Base-by-base conservation (phyloP, 2,113 vertebrate species). In the Chaetops frenatus region DNA sequence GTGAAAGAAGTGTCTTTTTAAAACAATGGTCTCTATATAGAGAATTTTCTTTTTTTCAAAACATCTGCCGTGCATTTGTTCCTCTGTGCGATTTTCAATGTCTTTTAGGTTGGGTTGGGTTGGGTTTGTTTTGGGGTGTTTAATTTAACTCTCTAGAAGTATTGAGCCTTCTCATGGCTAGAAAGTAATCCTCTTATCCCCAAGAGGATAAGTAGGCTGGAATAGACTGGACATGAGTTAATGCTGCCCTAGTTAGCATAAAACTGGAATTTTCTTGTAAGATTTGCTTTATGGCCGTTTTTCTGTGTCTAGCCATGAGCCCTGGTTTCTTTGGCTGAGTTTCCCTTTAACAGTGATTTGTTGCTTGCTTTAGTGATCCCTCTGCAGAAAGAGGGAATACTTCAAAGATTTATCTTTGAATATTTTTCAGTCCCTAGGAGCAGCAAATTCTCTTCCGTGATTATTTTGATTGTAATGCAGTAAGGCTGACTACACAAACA, bases 241-340 rank as follows among this genome's bases (percentile, higher is more conserved):
- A 88, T 88, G 66, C 71, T 91, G 62, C 51, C 54, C 67, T 88
- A 56, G 62, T 91, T 82, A 95, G 54, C 62, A 47, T 69, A 69
- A 88, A 92, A 73, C 47, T 77, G 87, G 73, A 88, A 82, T 91
- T 95, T 88, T 73, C 87, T 78, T 81, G 6, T 20, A 81, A 86
- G 60, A 36, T 40, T 92, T 94, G 25, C 36, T 90, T 81, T 89
- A 45, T 65, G 66, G 35, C 44, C 77, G 15, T 31, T 88, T 83
- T 74, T 92, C 47, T 74, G 29, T 74, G 25, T 84, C 48, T 73
- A 78, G 38, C 40, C 31, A 22, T 48, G 73, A 87, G 21, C 86
- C 36, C 20, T 51, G 33, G 66, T 87, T 91, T 85, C 38, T 86
- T 83, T 88, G 67, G 60, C 47, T 77, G 38, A 20, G 23, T 56